Base-by-base conservation (phyloP, 2,888 invertebrate genomes). In the Microplitis deprimator region DNA sequence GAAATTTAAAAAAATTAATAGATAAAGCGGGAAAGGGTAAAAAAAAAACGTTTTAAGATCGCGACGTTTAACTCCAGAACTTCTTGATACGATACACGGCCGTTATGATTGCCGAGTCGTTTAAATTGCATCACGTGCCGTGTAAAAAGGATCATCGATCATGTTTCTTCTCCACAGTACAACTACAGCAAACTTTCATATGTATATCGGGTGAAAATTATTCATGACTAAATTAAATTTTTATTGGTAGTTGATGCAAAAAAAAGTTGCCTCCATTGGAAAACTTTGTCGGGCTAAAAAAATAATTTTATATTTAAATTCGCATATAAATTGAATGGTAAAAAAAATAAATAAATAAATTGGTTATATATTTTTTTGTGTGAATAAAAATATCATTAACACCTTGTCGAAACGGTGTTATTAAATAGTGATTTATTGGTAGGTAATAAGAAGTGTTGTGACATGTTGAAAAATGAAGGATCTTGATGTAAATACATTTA, bases 361-460 rank as follows among this genome's bases (percentile, higher is more conserved):
- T 59, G 13, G 59, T 59, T 59, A 59, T 59, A 29, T 29, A 29
- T 29, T 29, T 62, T 73, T 73, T n/a, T 7, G 73, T 50, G 67
- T 59, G 65, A 50, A 78, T 81, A 81, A 82, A 81, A 83, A 82
- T 78, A 76, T 82, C 82, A 81, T 84, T 84, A 81, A 81, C 82
- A 83, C 84, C 81, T 81, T 76, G 61, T 38, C 38, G 77, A 76
- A 65, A 77, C 75, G 29, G 41, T 79, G 79, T 84, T 82, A 81
- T 84, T 82, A 81, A 83, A 79, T 79, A 80, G 82, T 81, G 50
- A 84, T 83, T 84, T 83, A 84, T 83, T 76, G 81, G 67, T 70
- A 60, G 59, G 68, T 77, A 80, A 81, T 78, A 80, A 79, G 50
- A 13, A 50, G 77, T 77, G 75, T 77, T 77, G 67, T 62, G 65